Evolutionary conservation across 2,888 invertebrate species (phyloP).

Genomic region (Anagyrus pseudococci): DNA sequence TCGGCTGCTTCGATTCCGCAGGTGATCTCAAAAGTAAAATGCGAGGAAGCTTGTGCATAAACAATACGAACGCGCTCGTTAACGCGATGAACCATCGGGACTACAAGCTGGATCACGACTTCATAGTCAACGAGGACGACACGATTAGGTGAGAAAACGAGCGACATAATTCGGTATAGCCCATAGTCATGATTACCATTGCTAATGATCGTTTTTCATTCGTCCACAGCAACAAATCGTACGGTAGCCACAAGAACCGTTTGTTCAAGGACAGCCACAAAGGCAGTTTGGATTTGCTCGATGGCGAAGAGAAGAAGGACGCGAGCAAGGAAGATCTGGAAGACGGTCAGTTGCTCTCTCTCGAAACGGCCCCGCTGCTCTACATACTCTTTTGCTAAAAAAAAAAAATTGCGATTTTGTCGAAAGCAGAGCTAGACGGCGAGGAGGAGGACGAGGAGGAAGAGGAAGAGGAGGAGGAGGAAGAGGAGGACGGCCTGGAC

Average conservation of each 20-base stretch:
- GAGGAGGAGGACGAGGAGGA: constrained; percentile 74
- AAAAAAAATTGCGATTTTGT: not conserved
- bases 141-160: constrained; percentile 64
- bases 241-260: constrained; percentile 90
- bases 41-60: constrained; percentile 81
- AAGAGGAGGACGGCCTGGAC: constrained; percentile 58
- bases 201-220: constrained; percentile 18
- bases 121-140: constrained; percentile 70
- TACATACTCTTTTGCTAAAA: not conserved
- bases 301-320: constrained; percentile 85
- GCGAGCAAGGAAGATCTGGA: constrained; percentile 91
- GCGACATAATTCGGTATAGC: too few species aligned
- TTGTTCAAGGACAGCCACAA: constrained; percentile 91
- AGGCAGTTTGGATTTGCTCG: constrained; percentile 84
- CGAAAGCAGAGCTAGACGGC: constrained; percentile 61
- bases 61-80: constrained; percentile 77
- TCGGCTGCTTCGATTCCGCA: too few species aligned
- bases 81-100: constrained; percentile 85
- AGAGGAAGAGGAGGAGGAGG: constrained; percentile 72
- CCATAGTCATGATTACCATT: too few species aligned
- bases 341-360: constrained; percentile 63
- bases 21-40: constrained; percentile 83
- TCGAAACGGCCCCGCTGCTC: too few species aligned
- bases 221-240: constrained; percentile 81
- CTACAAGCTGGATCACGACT: constrained; percentile 77